Evolutionary conservation across 1,140 invertebrate genomes (phyloP), one percentile per base, ranked within the genome.

Genomic region (Drosophila novamexicana): DNA sequence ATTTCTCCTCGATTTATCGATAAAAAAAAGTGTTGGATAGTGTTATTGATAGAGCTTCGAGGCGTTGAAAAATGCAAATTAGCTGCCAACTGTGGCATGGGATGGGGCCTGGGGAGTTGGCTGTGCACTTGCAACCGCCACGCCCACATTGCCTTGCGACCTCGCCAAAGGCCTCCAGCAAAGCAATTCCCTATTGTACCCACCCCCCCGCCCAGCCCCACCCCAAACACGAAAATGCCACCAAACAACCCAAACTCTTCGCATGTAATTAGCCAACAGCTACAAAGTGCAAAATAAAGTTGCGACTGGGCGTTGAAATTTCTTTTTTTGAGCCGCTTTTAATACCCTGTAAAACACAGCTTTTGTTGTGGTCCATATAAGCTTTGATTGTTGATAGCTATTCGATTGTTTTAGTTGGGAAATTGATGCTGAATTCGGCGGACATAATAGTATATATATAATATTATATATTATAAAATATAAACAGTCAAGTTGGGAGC

Each of bases 251-350:
- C 22, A 29, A 29, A 59, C 40, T n/a, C n/a, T 40, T 42, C 40
- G 16, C 52, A 59, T 40, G 52, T 62, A 74, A 74, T 74, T 74
- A 74, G 65, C 71, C n/a, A 36, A 40, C 22, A 29, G 34, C 49
- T 36, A 56, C 56, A 77, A 69, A 73, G 59, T 73, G 59, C 63
- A 73, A 74, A 75, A 61, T 79, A 66, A 71, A 81, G 72, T 81
- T 81, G 84, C 72, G 39, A 67, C 62, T 80, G 64, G 53, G 73
- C 64, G 50, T 56, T 18, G 45, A 44, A 66, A 39, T 29, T 37
- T 58, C 18, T 16, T 50, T 44, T 29, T 7, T 9, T 37, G 36
- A n/a, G 47, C 16, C 32, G 9, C 54, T 34, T 8, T 6, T 10
- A 14, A 68, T 68, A 68, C 71, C 65, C 71, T 74, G 29, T 57